phyloP scores from a whole-genome alignment of 2,797 vertebrate genomes.

The Mionectes olivaceus region DNA sequence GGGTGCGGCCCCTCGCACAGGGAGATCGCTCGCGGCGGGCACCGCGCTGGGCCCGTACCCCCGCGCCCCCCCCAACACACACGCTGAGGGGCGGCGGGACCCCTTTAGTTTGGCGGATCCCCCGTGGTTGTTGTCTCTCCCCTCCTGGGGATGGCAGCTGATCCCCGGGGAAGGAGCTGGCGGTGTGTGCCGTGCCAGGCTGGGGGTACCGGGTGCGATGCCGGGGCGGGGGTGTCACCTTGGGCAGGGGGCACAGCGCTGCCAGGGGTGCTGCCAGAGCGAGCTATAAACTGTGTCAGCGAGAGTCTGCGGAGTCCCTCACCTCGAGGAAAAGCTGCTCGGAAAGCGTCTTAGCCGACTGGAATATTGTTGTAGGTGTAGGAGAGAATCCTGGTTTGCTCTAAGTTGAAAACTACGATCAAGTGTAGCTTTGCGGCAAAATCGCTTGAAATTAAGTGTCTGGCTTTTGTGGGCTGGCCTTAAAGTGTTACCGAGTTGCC shows the following conservation, averaged over 20 bases:
- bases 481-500: background rate
- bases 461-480: background rate
- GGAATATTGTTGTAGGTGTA: accelerated
- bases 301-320: background rate
- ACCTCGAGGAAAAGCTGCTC: background rate
- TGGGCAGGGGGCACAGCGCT: accelerated
- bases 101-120: background rate
- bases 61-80: too few relatives aligned
- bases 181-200: background rate
- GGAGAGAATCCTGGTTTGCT: background rate
- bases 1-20: background rate
- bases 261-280: accelerated
- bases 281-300: accelerated
- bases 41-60: background rate
- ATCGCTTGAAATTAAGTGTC: background rate
- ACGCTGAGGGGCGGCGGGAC: background rate
- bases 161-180: too few relatives aligned
- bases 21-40: background rate
- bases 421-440: background rate
- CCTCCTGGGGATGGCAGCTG: accelerated
- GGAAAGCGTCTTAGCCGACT: background rate
- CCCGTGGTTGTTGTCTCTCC: accelerated
- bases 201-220: background rate
- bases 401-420: background rate
- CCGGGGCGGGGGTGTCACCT: background rate